Evolutionary conservation across 2,797 vertebrate genomes (phyloP).

Genomic region (Pampus argenteus): DNA sequence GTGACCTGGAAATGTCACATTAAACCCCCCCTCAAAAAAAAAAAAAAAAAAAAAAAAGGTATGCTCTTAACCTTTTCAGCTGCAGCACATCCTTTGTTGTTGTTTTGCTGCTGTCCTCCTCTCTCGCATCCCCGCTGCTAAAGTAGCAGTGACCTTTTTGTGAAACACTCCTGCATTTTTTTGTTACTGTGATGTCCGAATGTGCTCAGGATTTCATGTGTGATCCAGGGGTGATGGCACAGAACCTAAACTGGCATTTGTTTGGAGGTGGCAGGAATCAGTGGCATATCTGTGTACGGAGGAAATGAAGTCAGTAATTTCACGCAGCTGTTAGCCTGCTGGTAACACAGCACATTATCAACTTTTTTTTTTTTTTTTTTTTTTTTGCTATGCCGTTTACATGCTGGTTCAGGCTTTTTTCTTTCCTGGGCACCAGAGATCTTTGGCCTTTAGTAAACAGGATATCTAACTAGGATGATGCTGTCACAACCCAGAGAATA

Average conservation of each 20-base stretch:
- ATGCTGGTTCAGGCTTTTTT: no score
- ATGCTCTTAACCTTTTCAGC: constrained; percentile 35
- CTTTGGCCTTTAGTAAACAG: no score
- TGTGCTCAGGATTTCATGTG: background rate
- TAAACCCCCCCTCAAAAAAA: background rate
- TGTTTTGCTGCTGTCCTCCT: constrained; percentile 19
- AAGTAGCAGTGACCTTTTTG: constrained; percentile 36
- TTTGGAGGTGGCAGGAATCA: background rate
- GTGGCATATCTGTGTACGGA: background rate
- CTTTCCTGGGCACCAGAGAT: no score
- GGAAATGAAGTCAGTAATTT: background rate
- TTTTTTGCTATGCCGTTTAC: no score
- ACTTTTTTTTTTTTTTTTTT: no score
- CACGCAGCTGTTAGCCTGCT: background rate
- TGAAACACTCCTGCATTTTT: constrained; percentile 26
- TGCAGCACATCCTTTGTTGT: constrained; percentile 11
- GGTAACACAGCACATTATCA: background rate
- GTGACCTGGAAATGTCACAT: background rate
- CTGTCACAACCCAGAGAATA: no score
- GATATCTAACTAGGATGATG: no score
- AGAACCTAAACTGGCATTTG: background rate
- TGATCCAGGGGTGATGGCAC: background rate
- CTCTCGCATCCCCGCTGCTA: background rate
- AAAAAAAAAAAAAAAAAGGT: background rate
- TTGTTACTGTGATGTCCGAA: background rate